Conservation (phyloP, 1,140 invertebrate genomes). For the Glomeris maerens region DNA sequence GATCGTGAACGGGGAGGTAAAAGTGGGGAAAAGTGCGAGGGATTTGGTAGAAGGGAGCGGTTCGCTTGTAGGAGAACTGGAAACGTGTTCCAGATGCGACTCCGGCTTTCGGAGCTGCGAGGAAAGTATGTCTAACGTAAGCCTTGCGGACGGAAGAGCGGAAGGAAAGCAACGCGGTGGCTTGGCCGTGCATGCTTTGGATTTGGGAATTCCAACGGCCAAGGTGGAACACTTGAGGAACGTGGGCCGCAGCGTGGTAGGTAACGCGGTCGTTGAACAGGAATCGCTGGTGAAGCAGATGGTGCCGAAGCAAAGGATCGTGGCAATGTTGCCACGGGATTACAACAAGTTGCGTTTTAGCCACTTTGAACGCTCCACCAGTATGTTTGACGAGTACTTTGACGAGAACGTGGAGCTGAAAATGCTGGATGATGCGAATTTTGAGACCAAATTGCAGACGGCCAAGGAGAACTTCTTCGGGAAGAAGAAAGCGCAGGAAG, state of each 20-base stretch:
- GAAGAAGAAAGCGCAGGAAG: neutral
- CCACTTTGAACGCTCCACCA: neutral
- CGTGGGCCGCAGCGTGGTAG: neutral
- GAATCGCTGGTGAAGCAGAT: too few species aligned
- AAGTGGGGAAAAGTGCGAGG: neutral
- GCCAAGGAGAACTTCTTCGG: neutral
- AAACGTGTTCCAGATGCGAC: neutral
- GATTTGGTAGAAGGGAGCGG: neutral
- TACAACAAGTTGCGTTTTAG: too few species aligned
- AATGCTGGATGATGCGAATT: neutral
- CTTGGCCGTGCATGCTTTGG: neutral
- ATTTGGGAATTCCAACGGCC: neutral
- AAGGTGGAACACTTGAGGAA: neutral
- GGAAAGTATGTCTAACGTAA: neutral
- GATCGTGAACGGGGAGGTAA: neutral
- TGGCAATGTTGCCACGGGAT: too few species aligned
- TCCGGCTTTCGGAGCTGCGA: constrained; percentile 9
- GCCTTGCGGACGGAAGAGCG: neutral
- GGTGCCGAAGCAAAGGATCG: too few species aligned
- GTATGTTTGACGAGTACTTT: constrained; percentile 4
- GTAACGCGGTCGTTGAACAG: neutral
- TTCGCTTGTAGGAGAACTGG: neutral
- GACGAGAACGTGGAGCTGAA: neutral
- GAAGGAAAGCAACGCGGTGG: too few species aligned
- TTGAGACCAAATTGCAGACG: neutral